Evolutionary conservation across 1,140 invertebrate genomes (phyloP).

Genomic region (Plodia interpunctella): DNA sequence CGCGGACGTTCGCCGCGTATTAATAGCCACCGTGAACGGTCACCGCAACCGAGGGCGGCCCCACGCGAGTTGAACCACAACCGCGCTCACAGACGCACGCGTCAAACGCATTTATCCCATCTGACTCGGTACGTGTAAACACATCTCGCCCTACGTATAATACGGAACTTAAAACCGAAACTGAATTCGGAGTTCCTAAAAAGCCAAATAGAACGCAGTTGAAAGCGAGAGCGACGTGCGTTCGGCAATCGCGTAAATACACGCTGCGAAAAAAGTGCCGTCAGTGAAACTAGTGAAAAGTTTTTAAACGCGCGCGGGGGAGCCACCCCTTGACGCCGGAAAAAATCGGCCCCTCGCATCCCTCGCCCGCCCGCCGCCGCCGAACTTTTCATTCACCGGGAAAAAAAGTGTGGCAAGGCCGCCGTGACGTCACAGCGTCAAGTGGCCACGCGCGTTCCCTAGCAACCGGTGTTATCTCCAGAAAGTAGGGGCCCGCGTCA

Average conservation of each 20-base stretch:
- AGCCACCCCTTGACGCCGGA: conserved; percentile 63
- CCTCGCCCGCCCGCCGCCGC: conserved; percentile 52
- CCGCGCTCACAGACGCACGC: conserved; percentile 54
- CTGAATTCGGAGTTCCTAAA: conserved; percentile 29
- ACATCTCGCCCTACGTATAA: conserved; percentile 21
- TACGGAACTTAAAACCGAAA: conserved; percentile 28
- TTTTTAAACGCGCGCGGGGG: conserved; percentile 68
- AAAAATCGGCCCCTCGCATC: conserved; percentile 72
- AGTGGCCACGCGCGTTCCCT: conserved; percentile 76
- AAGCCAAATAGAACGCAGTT: conserved; percentile 28
- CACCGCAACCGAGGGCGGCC: conserved; percentile 50
- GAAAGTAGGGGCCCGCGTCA: conserved; percentile 18
- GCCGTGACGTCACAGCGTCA: conserved; percentile 78
- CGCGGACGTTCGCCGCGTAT: conserved; percentile 71
- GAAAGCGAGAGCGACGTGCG: conserved; percentile 64
- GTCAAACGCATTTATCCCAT: conserved; percentile 24
- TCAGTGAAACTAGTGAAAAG: conserved; percentile 75
- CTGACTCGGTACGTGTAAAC: conserved; percentile 23
- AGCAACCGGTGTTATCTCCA: conserved; percentile 67
- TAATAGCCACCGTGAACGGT: conserved; percentile 66
- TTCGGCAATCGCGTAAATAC: conserved; percentile 61
- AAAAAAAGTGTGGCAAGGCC: conserved; percentile 80
- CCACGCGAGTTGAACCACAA: conserved; percentile 48
- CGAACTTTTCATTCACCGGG: conserved; percentile 80
- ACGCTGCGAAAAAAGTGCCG: conserved; percentile 64